These are phyloP conservation scores for Corvus hawaiiensis DNA, from an alignment of 2,113 vertebrate species.

Conservation along the genomic window DNA sequence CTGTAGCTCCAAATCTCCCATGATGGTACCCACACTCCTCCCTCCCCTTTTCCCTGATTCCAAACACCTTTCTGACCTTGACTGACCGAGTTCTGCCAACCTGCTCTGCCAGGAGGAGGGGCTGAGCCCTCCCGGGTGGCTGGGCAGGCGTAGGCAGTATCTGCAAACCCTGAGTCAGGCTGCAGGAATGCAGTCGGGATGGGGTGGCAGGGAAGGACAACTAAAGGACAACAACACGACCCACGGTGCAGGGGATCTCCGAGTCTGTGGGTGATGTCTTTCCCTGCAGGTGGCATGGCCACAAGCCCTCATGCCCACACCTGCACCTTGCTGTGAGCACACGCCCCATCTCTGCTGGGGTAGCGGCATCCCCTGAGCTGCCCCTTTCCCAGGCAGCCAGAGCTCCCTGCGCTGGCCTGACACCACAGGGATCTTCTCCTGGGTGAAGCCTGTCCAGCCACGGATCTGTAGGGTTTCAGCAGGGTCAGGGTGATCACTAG, in stretches of 20 bases:
- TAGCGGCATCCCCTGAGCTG: not conserved
- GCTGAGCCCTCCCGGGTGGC: not conserved
- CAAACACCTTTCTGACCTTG: not conserved
- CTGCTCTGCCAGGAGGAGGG: not conserved
- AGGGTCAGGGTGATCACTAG: not conserved
- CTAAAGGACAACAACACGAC: not conserved
- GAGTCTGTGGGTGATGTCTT: not conserved
- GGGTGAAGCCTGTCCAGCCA: not conserved
- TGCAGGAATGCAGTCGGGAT: not conserved
- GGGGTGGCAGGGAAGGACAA: not conserved
- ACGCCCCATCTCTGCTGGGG: not conserved
- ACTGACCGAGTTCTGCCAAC: not conserved
- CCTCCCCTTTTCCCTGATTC: not conserved
- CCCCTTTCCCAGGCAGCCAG: not conserved
- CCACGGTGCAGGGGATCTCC: not conserved
- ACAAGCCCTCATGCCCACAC: not conserved
- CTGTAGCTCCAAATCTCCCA: not conserved
- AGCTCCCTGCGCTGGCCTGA: not conserved
- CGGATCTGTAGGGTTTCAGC: not conserved
- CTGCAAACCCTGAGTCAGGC: not conserved
- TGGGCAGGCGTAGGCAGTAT: not conserved
- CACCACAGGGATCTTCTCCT: not conserved
- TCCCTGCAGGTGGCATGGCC: not conserved
- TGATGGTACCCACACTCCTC: not conserved
- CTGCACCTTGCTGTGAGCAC: not conserved